Percentiles rank a stretch among this genome's conserved stretches.
phyloP scores from a whole-genome alignment of 2,888 invertebrate species.

The Julus scandinavius region DNA sequence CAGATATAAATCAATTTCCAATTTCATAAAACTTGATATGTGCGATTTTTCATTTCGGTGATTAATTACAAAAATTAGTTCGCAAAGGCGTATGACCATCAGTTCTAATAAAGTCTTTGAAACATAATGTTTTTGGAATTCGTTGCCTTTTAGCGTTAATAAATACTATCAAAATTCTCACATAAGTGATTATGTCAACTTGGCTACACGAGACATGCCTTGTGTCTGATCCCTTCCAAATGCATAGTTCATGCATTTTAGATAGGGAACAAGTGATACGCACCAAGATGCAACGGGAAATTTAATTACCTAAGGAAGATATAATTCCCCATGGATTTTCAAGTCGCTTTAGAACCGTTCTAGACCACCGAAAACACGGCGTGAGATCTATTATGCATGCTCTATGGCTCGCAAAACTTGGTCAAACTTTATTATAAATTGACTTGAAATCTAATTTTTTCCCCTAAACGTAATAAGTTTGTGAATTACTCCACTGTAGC shows the following conservation, averaged over 20 bases:
- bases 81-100: too few relatives aligned
- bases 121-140: not conserved
- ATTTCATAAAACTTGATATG: too few relatives aligned
- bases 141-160: not conserved
- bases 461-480: not conserved
- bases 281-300: not conserved
- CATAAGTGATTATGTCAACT: conserved; percentile 9
- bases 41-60: too few relatives aligned
- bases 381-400: conserved; percentile 3
- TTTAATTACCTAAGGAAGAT: conserved; percentile 1
- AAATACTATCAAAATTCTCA: not conserved
- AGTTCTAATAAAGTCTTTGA: too few relatives aligned
- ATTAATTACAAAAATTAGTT: too few relatives aligned
- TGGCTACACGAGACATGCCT: not conserved
- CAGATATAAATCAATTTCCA: too few relatives aligned
- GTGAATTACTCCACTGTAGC: not conserved
- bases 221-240: not conserved
- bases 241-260: not conserved
- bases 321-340: not conserved
- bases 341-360: conserved; percentile 28
- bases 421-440: not conserved
- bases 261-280: not conserved
- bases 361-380: not conserved
- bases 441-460: not conserved
- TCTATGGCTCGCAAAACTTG: not conserved